phyloP scores from a whole-genome alignment of 1,140 invertebrate genomes.

The Drosophila bipectinata region DNA sequence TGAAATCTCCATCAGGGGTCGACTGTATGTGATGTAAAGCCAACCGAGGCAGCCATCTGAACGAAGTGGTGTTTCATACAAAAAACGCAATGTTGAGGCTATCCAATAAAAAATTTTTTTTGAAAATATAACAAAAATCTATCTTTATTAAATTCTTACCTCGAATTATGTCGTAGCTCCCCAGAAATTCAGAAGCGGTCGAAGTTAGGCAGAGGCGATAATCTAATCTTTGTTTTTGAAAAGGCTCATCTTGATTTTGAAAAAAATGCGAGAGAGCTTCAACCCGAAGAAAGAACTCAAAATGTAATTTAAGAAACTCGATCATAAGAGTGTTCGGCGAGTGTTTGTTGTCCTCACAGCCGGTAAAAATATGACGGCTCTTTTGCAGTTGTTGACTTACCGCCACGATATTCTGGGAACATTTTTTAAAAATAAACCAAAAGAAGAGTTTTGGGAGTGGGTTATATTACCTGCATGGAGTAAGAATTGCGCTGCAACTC shows the following conservation, averaged over 20 bases:
- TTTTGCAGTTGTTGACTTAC: constrained; percentile 55
- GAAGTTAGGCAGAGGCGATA: constrained; percentile 84
- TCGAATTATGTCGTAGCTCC: constrained; percentile 68
- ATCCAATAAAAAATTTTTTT: too few species aligned
- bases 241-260: constrained; percentile 86
- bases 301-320: constrained; percentile 91
- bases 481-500: constrained; percentile 55
- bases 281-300: constrained; percentile 95
- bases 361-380: constrained; percentile 34
- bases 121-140: too few species aligned
- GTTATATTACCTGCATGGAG: constrained; percentile 38
- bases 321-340: constrained; percentile 25
- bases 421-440: background rate
- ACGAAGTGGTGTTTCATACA: too few species aligned
- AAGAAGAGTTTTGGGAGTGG: background rate
- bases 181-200: constrained; percentile 84
- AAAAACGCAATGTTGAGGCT: too few species aligned
- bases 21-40: too few species aligned
- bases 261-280: constrained; percentile 96
- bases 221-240: constrained; percentile 72
- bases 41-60: too few species aligned
- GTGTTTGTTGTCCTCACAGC: constrained; percentile 2
- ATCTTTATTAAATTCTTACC: constrained; percentile 26
- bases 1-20: too few species aligned
- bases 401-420: constrained; percentile 49